These are phyloP conservation scores for Eurytoma californica DNA, from an alignment of 2,888 invertebrate species.

Conservation along the genomic window DNA sequence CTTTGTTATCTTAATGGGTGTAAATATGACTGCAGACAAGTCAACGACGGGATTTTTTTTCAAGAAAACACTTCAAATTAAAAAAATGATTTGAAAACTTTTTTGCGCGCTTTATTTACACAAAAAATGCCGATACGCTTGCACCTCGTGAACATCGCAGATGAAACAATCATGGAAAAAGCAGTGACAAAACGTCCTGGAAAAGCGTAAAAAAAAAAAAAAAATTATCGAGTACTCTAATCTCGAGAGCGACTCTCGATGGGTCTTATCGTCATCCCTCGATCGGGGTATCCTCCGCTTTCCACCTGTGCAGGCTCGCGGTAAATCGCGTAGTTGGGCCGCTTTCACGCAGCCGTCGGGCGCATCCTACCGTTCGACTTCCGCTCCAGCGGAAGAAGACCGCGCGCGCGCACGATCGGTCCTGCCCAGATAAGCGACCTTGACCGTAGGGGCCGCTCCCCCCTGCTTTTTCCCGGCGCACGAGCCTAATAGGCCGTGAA, in stretches of 20 bases:
- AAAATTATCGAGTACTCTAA: too few species aligned
- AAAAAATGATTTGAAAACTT: constrained; percentile 1
- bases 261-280: too few species aligned
- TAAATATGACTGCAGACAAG: constrained; percentile 22
- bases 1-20: constrained; percentile 43
- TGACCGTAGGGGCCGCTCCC: constrained; percentile 17
- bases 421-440: constrained; percentile 45
- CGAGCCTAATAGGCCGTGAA: constrained; percentile 47
- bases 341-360: too few species aligned
- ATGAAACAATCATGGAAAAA: too few species aligned
- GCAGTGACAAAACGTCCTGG: too few species aligned
- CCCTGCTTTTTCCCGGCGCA: neutral
- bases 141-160: too few species aligned
- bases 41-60: neutral
- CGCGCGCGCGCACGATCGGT: neutral
- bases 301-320: too few species aligned
- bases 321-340: too few species aligned
- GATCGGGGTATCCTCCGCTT: too few species aligned
- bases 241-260: too few species aligned
- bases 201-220: too few species aligned
- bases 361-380: neutral
- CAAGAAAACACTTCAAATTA: neutral
- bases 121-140: too few species aligned
- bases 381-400: neutral
- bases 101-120: neutral